Evolutionary conservation across 2,797 vertebrate genomes (phyloP), one percentile per base, ranked within the genome.

Genomic region (Gallirallus australis): DNA sequence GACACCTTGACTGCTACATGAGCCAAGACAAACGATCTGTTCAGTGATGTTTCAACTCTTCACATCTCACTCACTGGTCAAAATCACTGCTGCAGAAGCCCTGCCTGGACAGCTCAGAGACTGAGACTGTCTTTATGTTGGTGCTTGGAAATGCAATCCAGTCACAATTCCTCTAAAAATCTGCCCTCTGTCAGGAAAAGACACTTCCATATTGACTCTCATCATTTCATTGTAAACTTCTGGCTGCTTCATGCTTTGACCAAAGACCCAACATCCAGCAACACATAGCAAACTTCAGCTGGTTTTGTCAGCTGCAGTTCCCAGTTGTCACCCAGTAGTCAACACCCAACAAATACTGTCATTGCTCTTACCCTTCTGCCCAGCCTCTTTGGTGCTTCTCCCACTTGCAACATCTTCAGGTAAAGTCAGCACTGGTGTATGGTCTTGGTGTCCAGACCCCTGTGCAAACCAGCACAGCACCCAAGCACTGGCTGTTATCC

Each of bases 391-490:
- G 24, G 14, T 66, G 35, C 10, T 14, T 27, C 24, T 72, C 45
- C 33, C 50, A 45, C 11, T 27, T 82, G 47, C 42, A 54, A 3
- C 23, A 37, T 14, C 64, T 57, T 42, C 28, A 28, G 52, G 31
- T 15, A 63, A 82, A 54, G 30, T 31, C 24, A 72, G 8, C 0
- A 0, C 8, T 23, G 12, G 16, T 42, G 6, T 27, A 27, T 16
- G 33, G 15, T 10, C 65, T 75, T 2, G 3, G n/a, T 81, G 42
- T 15, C n/a, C 35, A 48, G 35, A 63, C 2, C 7, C 8, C 3
- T 54, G 3, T 12, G 24, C 24, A 72, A 48, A 48, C 0, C 1
- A 19, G 17, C 47, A 33, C 7, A 33, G 21, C 7, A 11, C 8
- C 5, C 3, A 3, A 3, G 9, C 16, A 3, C 18, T 31, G 15